phyloP scores from a whole-genome alignment of 64 coral and sea anemone genomes.

The Catalaphyllia jardinei region DNA sequence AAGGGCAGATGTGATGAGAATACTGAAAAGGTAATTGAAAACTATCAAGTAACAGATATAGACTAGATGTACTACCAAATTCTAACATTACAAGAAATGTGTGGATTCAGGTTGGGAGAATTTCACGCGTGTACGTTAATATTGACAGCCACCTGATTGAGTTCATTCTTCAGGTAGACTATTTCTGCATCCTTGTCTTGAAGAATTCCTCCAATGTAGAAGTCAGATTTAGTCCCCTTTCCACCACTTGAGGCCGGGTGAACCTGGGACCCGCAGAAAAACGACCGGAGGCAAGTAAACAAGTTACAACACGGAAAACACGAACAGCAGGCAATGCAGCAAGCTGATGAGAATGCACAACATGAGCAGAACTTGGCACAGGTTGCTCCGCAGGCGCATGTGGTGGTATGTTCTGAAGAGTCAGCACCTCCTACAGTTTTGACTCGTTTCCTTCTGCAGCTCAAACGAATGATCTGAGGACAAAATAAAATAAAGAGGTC shows the following conservation, averaged over 20 bases:
- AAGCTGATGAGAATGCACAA: constrained; percentile 55
- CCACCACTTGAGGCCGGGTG: constrained; percentile 8
- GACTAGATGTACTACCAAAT: no score
- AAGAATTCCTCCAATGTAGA: constrained; percentile 81
- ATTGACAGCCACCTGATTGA: constrained; percentile 32
- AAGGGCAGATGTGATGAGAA: no score
- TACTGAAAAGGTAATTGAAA: no score
- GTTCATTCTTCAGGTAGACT: constrained; percentile 45
- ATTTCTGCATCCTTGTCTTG: constrained; percentile 84
- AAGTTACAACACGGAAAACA: constrained; percentile 71
- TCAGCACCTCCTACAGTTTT: constrained; percentile 21
- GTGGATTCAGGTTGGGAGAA: no score
- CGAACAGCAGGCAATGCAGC: constrained; percentile 46
- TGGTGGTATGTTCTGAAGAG: background rate
- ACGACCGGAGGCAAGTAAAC: constrained; percentile 50
- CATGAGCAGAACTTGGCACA: constrained; percentile 32
- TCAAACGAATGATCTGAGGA: constrained; percentile 51
- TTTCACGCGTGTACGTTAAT: no score
- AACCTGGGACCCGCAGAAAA: constrained; percentile 62
- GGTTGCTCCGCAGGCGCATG: background rate
- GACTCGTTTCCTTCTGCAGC: constrained; percentile 26
- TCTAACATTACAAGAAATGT: no score
- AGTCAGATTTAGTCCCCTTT: constrained; percentile 46
- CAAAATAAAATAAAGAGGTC: background rate
- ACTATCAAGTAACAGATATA: no score